phyloP scores from a whole-genome alignment of 2,888 invertebrate genomes.

The Cheiracanthium punctorium region DNA sequence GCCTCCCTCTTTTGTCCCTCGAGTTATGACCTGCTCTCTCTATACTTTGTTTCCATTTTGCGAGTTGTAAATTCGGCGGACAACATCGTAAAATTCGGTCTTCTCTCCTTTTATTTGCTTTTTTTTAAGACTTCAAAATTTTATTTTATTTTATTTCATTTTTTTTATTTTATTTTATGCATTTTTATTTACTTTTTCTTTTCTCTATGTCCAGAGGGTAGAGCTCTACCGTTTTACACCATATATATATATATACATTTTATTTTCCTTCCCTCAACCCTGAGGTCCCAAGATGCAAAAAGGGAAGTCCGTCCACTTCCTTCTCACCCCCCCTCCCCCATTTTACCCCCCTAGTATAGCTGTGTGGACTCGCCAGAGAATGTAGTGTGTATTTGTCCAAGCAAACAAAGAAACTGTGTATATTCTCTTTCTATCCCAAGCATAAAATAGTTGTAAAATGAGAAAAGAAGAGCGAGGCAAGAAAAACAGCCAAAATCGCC shows the following conservation, averaged over 20 bases:
- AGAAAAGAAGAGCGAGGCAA: neutral
- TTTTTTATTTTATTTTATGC: neutral
- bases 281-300: conserved; percentile 46
- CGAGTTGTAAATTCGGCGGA: conserved; percentile 65
- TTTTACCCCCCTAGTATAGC: conserved; percentile 32
- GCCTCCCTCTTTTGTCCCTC: conserved; percentile 2
- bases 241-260: conserved; percentile 21
- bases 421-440: conserved; percentile 23
- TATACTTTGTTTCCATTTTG: conserved; percentile 69
- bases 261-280: conserved; percentile 4
- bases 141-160: neutral
- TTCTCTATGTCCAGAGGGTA: conserved; percentile 64
- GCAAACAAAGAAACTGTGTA: conserved; percentile 50
- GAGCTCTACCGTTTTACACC: conserved; percentile 29
- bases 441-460: conserved; percentile 20
- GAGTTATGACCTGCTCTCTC: conserved; percentile 59
- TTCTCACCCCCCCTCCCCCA: conserved; percentile 28
- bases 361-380: conserved; percentile 36
- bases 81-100: conserved; percentile 68
- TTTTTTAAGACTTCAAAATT: conserved; percentile 26
- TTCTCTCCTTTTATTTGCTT: conserved; percentile 34
- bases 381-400: conserved; percentile 49
- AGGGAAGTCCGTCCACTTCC: conserved; percentile 48
- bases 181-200: conserved; percentile 31
- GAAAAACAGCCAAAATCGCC: conserved; percentile 33